Evolutionary conservation across 2,888 invertebrate genomes (phyloP), one percentile per base, ranked within the genome.

Genomic region (Parascotia fuliginaria): DNA sequence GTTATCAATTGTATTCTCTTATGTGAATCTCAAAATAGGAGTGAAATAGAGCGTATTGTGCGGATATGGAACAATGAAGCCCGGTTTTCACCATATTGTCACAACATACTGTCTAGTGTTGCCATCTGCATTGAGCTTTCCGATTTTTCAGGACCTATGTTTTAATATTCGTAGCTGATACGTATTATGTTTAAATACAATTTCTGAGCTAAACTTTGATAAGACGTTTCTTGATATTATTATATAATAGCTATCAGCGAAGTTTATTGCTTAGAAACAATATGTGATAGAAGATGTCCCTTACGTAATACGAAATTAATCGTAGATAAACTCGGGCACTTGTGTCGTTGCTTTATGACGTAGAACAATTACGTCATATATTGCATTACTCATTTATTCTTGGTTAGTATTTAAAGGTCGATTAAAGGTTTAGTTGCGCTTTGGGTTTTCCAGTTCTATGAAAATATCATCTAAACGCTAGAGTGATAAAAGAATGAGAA

Each of bases 51-150:
- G 42, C 66, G 27, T 43, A 45, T 55, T 45, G 46, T 19, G 55
- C 37, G 39, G 56, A 60, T 65, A 55, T 65, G 62, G 62, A 66
- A 55, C 60, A 60, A 44, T 44, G 37, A 44, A 48, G 42, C 42
- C 33, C 36, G 61, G 24, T 65, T 60, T 42, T 56, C 41, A 37
- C 48, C 44, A 60, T 61, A 65, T 60, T 60, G 55, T 48, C 39
- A 42, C 44, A 47, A 41, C 37, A 39, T 59, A 34, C 46, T 9
- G 42, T 32, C 38, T 2, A 16, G 16, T 3, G 4, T 31, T 13
- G 13, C 13, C 9, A 6, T 12, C 13, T 24, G 24, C 3, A 24
- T 7, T 1, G 6, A 6, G 24, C 6, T 6, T 24, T 1, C 24
- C 24, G 24, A 24, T 24, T 24, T 24, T 24, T 9, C 1, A 7